These are phyloP conservation scores for Mionectes macconnelli DNA, from an alignment of 2,113 vertebrate genomes.

Conservation along the genomic window DNA sequence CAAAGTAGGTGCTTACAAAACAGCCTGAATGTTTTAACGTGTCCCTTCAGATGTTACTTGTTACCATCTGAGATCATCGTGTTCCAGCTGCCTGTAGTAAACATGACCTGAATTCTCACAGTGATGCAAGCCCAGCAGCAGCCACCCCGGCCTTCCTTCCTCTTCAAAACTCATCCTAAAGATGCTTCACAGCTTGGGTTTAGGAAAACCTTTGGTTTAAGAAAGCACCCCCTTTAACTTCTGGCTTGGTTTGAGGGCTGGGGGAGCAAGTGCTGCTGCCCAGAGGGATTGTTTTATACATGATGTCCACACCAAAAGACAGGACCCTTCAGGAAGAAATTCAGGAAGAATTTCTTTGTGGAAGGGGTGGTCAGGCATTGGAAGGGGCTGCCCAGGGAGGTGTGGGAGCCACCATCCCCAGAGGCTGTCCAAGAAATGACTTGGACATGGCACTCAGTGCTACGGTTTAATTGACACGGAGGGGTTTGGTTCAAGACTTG, in stretches of 20 bases:
- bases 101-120: constrained; percentile 54
- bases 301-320: background rate
- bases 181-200: background rate
- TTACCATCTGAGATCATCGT: constrained; percentile 61
- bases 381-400: background rate
- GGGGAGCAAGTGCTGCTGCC: background rate
- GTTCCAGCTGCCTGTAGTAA: constrained; percentile 63
- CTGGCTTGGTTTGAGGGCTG: background rate
- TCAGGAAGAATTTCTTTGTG: background rate
- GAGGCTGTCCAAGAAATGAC: rapidly evolving
- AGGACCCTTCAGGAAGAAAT: background rate
- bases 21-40: background rate
- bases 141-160: background rate
- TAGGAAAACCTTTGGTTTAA: background rate
- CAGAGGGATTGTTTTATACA: background rate
- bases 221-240: background rate
- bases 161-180: background rate
- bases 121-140: background rate
- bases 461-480: background rate
- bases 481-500: background rate
- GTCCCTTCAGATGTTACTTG: constrained; percentile 63
- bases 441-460: background rate
- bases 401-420: background rate
- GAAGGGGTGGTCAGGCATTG: background rate
- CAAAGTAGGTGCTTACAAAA: constrained; percentile 62